These are phyloP conservation scores for Tachina grossa DNA, from an alignment of 2,888 invertebrate genomes.

Conservation along the genomic window DNA sequence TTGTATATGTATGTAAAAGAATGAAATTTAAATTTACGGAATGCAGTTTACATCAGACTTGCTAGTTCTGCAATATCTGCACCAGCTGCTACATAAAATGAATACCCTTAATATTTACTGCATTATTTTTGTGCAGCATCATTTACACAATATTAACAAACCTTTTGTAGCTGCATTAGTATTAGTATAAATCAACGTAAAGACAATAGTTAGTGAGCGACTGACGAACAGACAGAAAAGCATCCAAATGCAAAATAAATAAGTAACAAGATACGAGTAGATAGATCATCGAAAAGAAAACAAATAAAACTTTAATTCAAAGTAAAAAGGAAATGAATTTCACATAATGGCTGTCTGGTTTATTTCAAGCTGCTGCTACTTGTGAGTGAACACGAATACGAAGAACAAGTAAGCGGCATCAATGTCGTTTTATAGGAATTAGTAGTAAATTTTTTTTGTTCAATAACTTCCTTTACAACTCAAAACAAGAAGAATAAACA, in stretches of 20 bases:
- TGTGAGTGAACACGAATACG: conserved; percentile 4
- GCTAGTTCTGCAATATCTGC: too few relatives aligned
- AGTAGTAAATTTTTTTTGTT: conserved; percentile 8
- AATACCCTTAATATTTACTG: conserved; percentile 21
- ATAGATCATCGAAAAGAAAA: conserved; percentile 55
- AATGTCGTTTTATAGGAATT: conserved; percentile 53
- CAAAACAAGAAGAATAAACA: conserved; percentile 25
- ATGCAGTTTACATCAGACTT: too few relatives aligned
- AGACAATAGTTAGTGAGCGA: conserved; percentile 38
- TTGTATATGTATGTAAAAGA: neutral
- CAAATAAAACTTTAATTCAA: conserved; percentile 58
- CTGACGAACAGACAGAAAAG: neutral
- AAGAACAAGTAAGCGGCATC: conserved; percentile 36
- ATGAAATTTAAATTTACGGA: neutral
- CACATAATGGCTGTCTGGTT: conserved; percentile 63
- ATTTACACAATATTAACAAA: conserved; percentile 41
- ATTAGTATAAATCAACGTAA: conserved; percentile 17
- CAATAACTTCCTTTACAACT: conserved; percentile 47
- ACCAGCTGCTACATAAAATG: neutral
- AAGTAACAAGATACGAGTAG: neutral
- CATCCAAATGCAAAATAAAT: neutral
- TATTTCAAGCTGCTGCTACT: conserved; percentile 54
- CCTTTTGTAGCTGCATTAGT: conserved; percentile 33
- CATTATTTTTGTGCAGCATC: conserved; percentile 41
- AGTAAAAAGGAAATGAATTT: conserved; percentile 71